Evolutionary conservation across 2,888 invertebrate species (phyloP).

Genomic region (Peribatodes rhomboidaria): DNA sequence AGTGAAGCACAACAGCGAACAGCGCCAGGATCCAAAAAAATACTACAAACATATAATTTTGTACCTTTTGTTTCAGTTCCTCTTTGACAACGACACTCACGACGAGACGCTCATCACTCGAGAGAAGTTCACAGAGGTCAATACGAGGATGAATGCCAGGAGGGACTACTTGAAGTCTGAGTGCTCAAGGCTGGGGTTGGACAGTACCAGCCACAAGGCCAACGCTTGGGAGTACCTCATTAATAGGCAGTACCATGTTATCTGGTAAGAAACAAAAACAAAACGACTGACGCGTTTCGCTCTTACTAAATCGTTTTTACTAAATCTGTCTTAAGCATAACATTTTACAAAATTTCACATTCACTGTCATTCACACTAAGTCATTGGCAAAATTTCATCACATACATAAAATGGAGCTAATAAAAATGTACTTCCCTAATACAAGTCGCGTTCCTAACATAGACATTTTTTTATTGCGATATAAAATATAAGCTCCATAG

Average conservation of each 20-base stretch:
- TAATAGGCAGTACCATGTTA: constrained; percentile 92
- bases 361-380: too few relatives aligned
- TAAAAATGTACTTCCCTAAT: too few relatives aligned
- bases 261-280: constrained; percentile 86
- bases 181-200: constrained; percentile 88
- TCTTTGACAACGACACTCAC: constrained; percentile 79
- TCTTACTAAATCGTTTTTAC: too few relatives aligned
- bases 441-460: too few relatives aligned
- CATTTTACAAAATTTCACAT: too few relatives aligned
- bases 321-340: too few relatives aligned
- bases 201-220: constrained; percentile 88
- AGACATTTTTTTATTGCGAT: too few relatives aligned
- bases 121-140: constrained; percentile 87
- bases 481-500: too few relatives aligned
- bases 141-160: constrained; percentile 86
- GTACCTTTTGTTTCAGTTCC: constrained; percentile 74
- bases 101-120: constrained; percentile 75
- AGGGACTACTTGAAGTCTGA: constrained; percentile 86
- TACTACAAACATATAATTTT: not conserved
- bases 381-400: too few relatives aligned
- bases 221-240: constrained; percentile 95
- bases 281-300: too few relatives aligned
- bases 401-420: too few relatives aligned
- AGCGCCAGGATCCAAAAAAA: not conserved
- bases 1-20: not conserved